Evolutionary conservation across 1,140 invertebrate genomes (phyloP).

Genomic region (Drosophila kikkawai): DNA sequence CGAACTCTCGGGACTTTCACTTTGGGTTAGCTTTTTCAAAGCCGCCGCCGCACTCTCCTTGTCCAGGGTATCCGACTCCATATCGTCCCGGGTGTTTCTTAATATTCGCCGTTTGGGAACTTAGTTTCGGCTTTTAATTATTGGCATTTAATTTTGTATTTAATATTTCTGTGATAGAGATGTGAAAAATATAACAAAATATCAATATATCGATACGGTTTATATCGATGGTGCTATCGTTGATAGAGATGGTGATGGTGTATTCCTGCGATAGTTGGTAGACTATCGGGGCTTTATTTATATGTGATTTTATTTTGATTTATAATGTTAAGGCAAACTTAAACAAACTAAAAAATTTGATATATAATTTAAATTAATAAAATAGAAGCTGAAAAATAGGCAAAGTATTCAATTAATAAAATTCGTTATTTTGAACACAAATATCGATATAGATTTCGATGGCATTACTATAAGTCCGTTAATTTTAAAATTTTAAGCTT

Average conservation of each 20-base stretch:
- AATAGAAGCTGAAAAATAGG: no score
- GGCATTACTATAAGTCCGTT: no score
- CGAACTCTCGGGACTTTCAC: constrained; percentile 65
- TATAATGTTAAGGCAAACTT: not conserved
- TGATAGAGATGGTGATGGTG: not conserved
- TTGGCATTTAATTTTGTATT: constrained; percentile 11
- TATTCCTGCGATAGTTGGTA: no score
- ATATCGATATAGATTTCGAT: not conserved
- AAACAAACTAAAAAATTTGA: no score
- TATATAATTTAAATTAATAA: no score
- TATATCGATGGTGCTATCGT: not conserved
- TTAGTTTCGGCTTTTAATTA: not conserved
- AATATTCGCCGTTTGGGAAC: not conserved
- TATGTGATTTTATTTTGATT: no score
- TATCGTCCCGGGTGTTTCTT: constrained; percentile 28
- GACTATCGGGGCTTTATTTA: no score
- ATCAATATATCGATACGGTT: not conserved
- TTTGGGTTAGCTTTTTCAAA: constrained; percentile 45
- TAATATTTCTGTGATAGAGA: constrained; percentile 2
- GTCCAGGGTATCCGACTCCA: constrained; percentile 77
- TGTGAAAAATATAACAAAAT: not conserved
- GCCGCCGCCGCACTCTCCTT: constrained; percentile 53
- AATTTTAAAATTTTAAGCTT: not conserved
- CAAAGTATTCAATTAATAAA: no score
- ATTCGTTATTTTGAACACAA: no score